A percentile compares a stretch with the other conserved stretches of the same genome.
Evolutionary conservation across 2,113 vertebrate genomes (phyloP).

Genomic region (Hymenochirus boettgeri): DNA sequence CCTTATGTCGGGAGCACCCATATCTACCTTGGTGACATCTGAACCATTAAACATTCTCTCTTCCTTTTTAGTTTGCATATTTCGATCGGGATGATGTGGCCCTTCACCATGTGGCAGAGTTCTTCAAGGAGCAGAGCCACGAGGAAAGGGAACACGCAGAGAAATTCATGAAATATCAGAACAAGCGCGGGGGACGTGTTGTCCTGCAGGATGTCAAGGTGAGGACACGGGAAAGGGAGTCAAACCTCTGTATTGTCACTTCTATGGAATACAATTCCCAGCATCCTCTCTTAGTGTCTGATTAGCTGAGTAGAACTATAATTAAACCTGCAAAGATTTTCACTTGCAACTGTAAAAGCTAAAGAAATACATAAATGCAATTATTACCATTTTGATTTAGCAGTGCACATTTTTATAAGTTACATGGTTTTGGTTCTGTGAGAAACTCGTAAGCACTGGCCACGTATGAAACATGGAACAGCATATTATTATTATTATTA

Average conservation of each 20-base stretch:
- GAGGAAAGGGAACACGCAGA: slow-evolving; percentile 73
- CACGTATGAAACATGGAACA: neutral
- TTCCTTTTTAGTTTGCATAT: slow-evolving; percentile 59
- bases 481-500: neutral
- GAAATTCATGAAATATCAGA: slow-evolving; percentile 72
- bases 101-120: slow-evolving; percentile 63
- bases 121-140: slow-evolving; percentile 70
- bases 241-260: neutral
- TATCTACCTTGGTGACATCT: neutral
- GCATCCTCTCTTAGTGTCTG: no score
- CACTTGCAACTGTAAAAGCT: no score
- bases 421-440: no score
- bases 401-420: no score
- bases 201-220: slow-evolving; percentile 76
- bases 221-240: neutral
- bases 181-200: slow-evolving; percentile 67
- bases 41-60: neutral
- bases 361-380: no score
- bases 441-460: no score
- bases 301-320: no score
- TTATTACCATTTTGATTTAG: neutral
- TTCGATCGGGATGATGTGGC: slow-evolving; percentile 76
- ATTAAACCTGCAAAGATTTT: no score
- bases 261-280: neutral
- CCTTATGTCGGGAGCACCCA: neutral